Evolutionary conservation across 1,140 invertebrate genomes (phyloP), one percentile per base, ranked within the genome.

Genomic region (Liolophura sinensis): DNA sequence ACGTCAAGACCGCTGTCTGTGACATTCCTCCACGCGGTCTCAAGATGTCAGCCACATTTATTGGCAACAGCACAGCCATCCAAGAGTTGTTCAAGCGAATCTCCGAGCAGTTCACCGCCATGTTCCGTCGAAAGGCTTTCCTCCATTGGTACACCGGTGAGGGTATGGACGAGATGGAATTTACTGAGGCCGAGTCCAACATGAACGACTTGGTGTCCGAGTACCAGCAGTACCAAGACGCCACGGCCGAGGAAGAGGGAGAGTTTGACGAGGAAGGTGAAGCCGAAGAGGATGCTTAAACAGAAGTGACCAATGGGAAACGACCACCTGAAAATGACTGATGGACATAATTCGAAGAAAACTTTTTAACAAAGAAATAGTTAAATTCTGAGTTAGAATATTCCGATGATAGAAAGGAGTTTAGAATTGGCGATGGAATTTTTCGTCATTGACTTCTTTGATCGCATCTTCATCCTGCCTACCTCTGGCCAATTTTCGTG

Each of bases 1-100:
- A 94, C 75, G 89, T 92, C 0, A 95, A 94, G 84, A 92, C 90
- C 22, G 93, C 93, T 54, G 93, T 95, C 16, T 95, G 93, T 83
- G 93, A 54, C 56, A 87, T 88, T 75, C 87, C 87, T 40, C 87
- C 87, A 22, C 73, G 87, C 51, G 87, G 87, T 48, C 70, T 88
- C 12, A 88, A 88, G 67, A 88, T 88, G 87, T 76, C 86, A n/a
- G 86, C 86, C 25, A 88, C 87, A 0, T 88, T 88, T 73, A 87
- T 88, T 65, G 77, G 77, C 40, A 79, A 79, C 69, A 77, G 79
- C 57, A 93, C 92, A 1, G 90, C 91, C 11, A 92, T 93, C 65
- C 91, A 92, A 76, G 90, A 92, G 73, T 75, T 92, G 24, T 92
- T 92, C 81, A 91, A 91, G 79, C 84, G 91, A 57, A 89, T 92